A percentile compares a stretch with the other conserved stretches of the same genome.
phyloP scores from a whole-genome alignment of 2,113 vertebrate species.

The Sminthopsis crassicaudata region DNA sequence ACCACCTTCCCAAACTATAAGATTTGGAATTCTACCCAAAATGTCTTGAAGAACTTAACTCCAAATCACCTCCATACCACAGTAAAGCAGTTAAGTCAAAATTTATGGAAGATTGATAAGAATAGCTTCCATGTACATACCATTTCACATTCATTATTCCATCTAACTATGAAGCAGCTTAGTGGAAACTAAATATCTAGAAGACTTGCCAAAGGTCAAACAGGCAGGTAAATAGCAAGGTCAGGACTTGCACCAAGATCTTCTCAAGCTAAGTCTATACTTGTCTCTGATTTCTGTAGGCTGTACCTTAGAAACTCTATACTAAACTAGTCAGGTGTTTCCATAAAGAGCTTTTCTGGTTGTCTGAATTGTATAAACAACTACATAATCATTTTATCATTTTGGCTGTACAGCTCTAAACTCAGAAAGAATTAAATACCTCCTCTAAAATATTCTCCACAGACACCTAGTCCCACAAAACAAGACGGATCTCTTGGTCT shows the following conservation, averaged over 20 bases:
- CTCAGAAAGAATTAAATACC: slow-evolving; percentile 9
- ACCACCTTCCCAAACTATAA: background rate
- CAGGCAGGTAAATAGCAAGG: background rate
- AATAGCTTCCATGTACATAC: background rate
- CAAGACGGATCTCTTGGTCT: slow-evolving; percentile 7
- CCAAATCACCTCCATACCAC: background rate
- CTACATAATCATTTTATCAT: background rate
- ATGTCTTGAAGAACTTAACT: background rate
- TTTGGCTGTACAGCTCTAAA: background rate
- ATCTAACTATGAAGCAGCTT: background rate
- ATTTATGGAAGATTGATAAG: background rate
- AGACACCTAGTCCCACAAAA: slow-evolving; percentile 43
- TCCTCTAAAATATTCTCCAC: background rate
- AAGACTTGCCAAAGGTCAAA: background rate
- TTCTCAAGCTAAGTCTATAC: background rate
- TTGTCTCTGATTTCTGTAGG: background rate
- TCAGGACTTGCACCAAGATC: background rate
- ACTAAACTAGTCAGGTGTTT: background rate
- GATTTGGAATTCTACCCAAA: background rate
- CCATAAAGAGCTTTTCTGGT: background rate
- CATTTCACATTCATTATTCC: background rate
- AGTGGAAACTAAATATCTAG: background rate
- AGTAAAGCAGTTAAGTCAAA: background rate
- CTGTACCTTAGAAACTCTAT: background rate
- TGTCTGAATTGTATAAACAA: background rate